phyloP scores from a whole-genome alignment of 2,888 invertebrate genomes.

The Iselma pallidipennis region DNA sequence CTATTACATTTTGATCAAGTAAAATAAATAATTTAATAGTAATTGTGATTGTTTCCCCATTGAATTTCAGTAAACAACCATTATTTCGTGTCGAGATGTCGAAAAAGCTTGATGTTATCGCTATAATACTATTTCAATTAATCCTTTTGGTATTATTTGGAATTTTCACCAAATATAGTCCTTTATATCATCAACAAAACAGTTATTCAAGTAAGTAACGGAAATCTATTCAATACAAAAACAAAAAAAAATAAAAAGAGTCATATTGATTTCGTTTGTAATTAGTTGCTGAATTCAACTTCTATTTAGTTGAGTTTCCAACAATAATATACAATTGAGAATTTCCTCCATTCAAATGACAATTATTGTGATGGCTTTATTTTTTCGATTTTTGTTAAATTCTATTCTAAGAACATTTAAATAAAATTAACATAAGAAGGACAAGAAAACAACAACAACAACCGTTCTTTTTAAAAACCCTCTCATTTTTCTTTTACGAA shows the following conservation, averaged over 20 bases:
- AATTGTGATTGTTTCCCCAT: not conserved
- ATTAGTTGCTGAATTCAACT: not conserved
- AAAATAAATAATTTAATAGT: not conserved
- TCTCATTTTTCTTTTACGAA: too few species aligned
- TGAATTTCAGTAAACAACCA: too few species aligned
- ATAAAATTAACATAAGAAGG: too few species aligned
- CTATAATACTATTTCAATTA: not conserved
- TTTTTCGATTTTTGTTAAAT: not conserved
- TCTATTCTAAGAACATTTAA: too few species aligned
- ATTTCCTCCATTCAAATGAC: not conserved
- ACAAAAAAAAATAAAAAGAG: not conserved
- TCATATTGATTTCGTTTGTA: not conserved
- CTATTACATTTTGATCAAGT: not conserved
- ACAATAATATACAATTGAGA: not conserved
- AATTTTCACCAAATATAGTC: not conserved
- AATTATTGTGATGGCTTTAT: not conserved
- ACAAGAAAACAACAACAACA: too few species aligned
- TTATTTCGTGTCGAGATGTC: not conserved
- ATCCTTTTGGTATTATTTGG: not conserved
- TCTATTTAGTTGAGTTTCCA: not conserved
- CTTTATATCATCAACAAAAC: not conserved
- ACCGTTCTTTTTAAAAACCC: too few species aligned
- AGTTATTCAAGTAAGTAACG: not conserved
- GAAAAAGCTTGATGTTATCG: not conserved
- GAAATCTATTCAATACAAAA: too few species aligned